Evolutionary conservation across 2,797 vertebrate genomes (phyloP), one percentile per base, ranked within the genome.

Genomic region (Pygocentrus nattereri): DNA sequence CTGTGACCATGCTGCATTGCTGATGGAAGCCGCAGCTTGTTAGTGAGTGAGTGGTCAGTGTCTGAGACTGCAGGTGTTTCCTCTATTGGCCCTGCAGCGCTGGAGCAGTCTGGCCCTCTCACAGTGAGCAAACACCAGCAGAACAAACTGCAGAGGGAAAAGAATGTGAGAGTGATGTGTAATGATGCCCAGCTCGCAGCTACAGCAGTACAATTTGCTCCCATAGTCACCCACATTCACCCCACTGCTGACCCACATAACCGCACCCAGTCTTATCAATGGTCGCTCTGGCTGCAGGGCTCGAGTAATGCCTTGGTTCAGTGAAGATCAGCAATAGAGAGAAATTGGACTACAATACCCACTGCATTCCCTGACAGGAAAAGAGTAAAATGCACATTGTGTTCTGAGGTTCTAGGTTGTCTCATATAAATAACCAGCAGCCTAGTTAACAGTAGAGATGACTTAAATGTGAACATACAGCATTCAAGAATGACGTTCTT

Each of bases 41-140:
- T 85, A 68, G 74, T 44, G 23, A 74, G 44, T 30, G 76, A 44
- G 68, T 86, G 78, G 86, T 82, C 68, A 82, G 21, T 31, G 65
- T 59, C 68, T 77, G 54, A 34, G 82, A 85, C 85, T 77, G 84
- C 84, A 94, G 92, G 90, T 94, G 93, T 93, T 94, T 93, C 91
- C 92, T 92, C 92, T 71, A 21, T 52, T 85, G 90, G 83, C 88
- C 88, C 83, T 88, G 82, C 82, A 88, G 88, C 84, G 88, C 88
- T 89, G 91, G 88, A 90, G 88, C 70, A 34, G 73, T 70, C 49
- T 54, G 83, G 81, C 80, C 71, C 68, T 86, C 90, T 75, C 56
- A 31, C 87, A 79, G 90, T 89, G 90, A 88, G 86, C 85, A 91
- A 94, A 92, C 87, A 91, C 52, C 78, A 88, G 79, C 82, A 89